Percentiles rank a stretch among this genome's conserved stretches.
These are phyloP conservation scores for Muntiacus muntjak DNA, from an alignment of 2,113 vertebrate genomes.

Conservation along the genomic window DNA sequence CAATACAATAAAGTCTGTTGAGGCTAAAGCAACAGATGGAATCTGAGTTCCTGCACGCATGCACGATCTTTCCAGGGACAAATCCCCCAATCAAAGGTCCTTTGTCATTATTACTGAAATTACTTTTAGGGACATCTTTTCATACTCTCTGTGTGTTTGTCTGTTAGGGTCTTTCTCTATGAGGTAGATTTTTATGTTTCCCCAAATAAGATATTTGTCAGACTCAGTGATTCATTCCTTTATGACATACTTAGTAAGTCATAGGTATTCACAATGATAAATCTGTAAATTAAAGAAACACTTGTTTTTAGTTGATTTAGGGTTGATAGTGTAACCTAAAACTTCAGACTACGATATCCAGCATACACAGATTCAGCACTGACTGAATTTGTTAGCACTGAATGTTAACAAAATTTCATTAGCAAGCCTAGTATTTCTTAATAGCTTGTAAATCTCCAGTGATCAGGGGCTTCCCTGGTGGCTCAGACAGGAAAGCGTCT, in stretches of 20 bases:
- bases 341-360: neutral
- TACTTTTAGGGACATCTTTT: neutral
- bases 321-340: neutral
- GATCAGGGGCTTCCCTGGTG: neutral
- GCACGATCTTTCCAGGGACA: neutral
- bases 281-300: neutral
- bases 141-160: neutral
- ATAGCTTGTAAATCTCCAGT: conserved; percentile 37
- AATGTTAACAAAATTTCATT: conserved; percentile 15
- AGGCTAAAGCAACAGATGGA: conserved; percentile 57
- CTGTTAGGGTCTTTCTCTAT: neutral
- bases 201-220: neutral
- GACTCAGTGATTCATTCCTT: neutral
- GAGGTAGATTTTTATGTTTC: neutral
- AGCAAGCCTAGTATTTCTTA: conserved; percentile 25
- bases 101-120: neutral
- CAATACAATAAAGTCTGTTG: conserved; percentile 54
- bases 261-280: neutral
- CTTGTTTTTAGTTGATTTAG: neutral
- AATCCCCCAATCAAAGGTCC: neutral
- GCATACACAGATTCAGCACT: neutral
- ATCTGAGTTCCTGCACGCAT: conserved; percentile 25
- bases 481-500: neutral
- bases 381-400: neutral
- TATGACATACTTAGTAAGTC: neutral